phyloP scores from a whole-genome alignment of 2,797 vertebrate genomes.

The Delichon dasypus region DNA sequence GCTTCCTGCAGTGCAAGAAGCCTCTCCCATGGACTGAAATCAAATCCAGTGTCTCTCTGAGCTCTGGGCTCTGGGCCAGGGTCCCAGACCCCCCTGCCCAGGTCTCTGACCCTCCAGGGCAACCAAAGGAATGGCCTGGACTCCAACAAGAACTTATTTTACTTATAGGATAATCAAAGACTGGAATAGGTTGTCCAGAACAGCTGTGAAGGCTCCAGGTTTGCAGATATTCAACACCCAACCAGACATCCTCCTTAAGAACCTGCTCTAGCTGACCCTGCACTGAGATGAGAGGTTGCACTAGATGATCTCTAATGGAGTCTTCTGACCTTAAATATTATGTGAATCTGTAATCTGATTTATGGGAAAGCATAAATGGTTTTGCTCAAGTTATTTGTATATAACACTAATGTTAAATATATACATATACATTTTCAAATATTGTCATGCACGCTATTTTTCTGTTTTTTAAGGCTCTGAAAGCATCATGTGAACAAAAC shows the following conservation, averaged over 20 bases:
- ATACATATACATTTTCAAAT: neutral
- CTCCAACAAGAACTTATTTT: neutral
- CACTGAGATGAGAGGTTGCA: neutral
- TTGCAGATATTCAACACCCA: neutral
- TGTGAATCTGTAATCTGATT: neutral
- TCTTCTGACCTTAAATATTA: neutral
- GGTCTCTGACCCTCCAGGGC: no score
- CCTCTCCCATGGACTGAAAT: no score
- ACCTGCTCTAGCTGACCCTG: neutral
- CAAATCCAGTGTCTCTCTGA: no score
- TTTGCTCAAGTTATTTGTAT: neutral
- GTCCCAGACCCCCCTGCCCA: no score
- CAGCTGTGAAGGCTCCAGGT: neutral
- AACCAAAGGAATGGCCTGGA: no score
- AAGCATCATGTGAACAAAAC: neutral
- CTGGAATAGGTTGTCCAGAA: neutral
- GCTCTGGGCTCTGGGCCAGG: no score
- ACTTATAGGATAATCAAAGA: neutral
- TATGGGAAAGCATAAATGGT: neutral
- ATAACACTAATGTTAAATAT: neutral
- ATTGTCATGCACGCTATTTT: neutral
- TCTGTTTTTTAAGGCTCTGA: neutral
- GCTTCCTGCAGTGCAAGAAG: no score
- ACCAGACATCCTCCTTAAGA: neutral
- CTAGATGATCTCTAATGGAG: neutral